Conservation (phyloP, 2,888 invertebrate species). For the Cactoblastis cactorum region DNA sequence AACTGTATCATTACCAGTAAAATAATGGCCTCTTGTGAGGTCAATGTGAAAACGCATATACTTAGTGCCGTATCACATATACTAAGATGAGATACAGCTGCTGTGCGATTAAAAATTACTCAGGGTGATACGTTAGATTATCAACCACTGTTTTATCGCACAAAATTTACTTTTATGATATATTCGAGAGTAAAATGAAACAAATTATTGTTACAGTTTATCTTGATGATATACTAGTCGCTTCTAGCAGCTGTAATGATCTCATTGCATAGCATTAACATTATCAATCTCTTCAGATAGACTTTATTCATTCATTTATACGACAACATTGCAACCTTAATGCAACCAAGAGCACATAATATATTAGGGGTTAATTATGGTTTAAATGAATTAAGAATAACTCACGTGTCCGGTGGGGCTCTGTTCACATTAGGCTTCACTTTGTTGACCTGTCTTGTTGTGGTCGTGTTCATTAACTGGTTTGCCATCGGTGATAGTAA, state of each 20-base stretch:
- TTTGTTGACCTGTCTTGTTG: conserved; percentile 91
- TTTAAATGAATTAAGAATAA: conserved; percentile 21
- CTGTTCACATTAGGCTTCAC: conserved; percentile 93
- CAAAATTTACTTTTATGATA: neutral
- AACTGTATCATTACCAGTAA: neutral
- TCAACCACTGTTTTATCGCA: neutral
- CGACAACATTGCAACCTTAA: neutral
- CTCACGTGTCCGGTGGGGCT: conserved; percentile 85
- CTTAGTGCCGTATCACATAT: neutral
- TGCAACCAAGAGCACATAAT: neutral
- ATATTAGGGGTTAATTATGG: too few relatives aligned
- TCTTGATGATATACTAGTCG: neutral
- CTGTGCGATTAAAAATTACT: neutral
- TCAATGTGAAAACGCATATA: conserved; percentile 2
- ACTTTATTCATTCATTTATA: neutral
- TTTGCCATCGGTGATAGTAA: conserved; percentile 82
- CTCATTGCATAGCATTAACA: neutral
- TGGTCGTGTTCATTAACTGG: conserved; percentile 85
- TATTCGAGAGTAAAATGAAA: neutral
- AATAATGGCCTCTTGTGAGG: neutral
- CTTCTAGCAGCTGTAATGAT: neutral
- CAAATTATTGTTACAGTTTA: neutral
- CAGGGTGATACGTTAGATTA: neutral
- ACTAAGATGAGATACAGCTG: neutral
- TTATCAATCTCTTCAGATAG: neutral